These are phyloP conservation scores for Whitmania pigra DNA, from an alignment of 1,140 invertebrate genomes.

Conservation along the genomic window DNA sequence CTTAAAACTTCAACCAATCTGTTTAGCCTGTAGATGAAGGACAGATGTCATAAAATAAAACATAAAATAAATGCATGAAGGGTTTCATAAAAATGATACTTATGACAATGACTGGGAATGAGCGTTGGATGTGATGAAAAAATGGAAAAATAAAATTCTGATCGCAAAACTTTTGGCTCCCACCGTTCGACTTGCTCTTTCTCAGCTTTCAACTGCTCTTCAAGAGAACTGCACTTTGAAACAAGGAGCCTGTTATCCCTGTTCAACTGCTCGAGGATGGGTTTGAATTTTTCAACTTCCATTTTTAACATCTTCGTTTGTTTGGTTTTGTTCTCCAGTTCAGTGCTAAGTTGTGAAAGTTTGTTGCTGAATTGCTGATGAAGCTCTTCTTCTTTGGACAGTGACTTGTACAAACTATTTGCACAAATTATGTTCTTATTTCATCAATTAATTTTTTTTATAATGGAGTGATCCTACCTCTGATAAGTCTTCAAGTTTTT, in stretches of 20 bases:
- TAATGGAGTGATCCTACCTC: neutral
- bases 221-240: neutral
- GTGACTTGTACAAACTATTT: neutral
- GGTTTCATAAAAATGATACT: neutral
- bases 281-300: neutral
- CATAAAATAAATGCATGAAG: neutral
- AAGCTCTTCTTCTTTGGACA: constrained; percentile 6
- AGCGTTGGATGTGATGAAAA: neutral
- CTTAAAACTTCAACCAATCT: constrained; percentile 8
- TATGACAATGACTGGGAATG: neutral
- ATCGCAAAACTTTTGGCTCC: neutral
- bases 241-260: neutral
- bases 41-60: neutral
- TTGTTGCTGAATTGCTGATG: constrained; percentile 2
- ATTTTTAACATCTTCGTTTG: neutral
- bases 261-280: neutral
- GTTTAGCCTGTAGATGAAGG: neutral
- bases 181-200: neutral
- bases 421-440: neutral
- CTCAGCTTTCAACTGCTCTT: neutral
- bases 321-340: constrained; percentile 1
- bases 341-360: neutral
- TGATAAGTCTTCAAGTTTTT: constrained; percentile 1
- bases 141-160: neutral
- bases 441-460: neutral